Conservation (phyloP, 2,113 vertebrate species). For the Arizona elegans region DNA sequence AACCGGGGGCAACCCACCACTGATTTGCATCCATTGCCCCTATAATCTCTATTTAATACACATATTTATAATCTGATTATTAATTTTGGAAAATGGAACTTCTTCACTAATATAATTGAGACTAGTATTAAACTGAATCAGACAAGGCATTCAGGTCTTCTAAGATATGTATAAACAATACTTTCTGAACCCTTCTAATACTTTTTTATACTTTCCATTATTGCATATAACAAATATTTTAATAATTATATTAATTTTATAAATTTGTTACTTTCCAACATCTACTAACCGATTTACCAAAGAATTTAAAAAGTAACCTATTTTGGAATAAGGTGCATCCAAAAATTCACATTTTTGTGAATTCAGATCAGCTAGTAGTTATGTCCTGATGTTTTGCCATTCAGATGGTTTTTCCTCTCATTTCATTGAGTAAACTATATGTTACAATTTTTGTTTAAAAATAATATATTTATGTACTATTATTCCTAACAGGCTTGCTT, state of each 20-base stretch:
- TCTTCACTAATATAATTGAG: not conserved
- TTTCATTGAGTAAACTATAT: conserved; percentile 58
- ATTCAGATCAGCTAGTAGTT: not conserved
- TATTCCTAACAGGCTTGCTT: not conserved
- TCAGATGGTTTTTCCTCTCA: not conserved
- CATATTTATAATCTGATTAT: not conserved
- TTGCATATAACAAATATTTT: not conserved
- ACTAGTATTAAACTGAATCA: not conserved
- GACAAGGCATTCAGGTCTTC: not conserved
- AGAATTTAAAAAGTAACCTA: not conserved
- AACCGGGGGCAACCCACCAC: no score
- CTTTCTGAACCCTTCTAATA: not conserved
- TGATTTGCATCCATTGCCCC: not conserved
- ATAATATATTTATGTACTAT: not conserved
- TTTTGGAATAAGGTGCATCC: not conserved
- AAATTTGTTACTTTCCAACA: not conserved
- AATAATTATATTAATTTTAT: not conserved
- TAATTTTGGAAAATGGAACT: not conserved
- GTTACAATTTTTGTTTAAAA: conserved; percentile 19
- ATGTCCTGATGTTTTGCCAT: not conserved
- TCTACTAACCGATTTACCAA: not conserved
- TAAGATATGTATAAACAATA: not conserved
- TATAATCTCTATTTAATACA: not conserved
- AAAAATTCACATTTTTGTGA: not conserved
- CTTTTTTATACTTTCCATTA: not conserved